These are phyloP conservation scores for Melospiza georgiana DNA, from an alignment of 2,113 vertebrate species.

Conservation along the genomic window DNA sequence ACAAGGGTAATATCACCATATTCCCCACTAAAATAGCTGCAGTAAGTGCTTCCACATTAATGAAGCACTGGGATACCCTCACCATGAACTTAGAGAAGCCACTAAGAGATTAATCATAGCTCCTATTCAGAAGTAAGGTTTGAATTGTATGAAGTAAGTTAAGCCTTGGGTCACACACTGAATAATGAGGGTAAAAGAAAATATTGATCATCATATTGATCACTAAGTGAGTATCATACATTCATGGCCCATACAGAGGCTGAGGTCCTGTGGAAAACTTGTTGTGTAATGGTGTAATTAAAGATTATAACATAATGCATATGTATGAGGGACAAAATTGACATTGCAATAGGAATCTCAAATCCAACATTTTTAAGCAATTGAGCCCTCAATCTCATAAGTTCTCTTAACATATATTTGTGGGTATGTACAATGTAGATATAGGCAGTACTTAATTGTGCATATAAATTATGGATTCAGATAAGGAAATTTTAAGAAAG, in stretches of 20 bases:
- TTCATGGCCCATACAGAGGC: background rate
- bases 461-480: background rate
- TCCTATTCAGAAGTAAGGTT: background rate
- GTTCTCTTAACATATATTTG: background rate
- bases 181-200: conserved; percentile 31
- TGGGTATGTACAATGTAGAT: background rate
- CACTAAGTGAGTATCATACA: background rate
- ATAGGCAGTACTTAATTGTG: background rate
- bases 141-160: background rate
- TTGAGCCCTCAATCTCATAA: background rate
- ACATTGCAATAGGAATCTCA: background rate
- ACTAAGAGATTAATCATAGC: background rate
- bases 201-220: conserved; percentile 55
- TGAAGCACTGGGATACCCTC: background rate
- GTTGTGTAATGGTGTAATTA: background rate
- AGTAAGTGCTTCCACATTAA: background rate
- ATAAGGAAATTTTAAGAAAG: background rate
- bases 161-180: background rate
- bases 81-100: background rate
- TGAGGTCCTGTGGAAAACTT: background rate
- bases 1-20: background rate
- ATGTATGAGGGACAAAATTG: background rate
- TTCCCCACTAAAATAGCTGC: background rate
- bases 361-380: background rate
- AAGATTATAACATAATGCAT: background rate